Evolutionary conservation across 1,140 invertebrate genomes (phyloP).

Genomic region (Leptinotarsa lineolata): DNA sequence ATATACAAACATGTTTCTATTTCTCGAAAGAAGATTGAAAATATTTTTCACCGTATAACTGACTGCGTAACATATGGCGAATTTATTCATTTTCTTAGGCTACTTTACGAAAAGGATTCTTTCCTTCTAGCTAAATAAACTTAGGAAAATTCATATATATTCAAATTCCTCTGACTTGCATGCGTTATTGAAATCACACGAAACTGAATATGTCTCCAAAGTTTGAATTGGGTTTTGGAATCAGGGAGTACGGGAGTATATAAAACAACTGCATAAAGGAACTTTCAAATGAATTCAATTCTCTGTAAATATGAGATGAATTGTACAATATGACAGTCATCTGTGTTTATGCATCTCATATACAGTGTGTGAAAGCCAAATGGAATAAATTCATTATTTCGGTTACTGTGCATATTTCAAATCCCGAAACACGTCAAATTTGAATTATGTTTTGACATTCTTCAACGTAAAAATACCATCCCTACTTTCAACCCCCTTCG

Average conservation of each 20-base stretch:
- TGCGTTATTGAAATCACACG: neutral
- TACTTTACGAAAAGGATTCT: neutral
- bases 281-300: too few species aligned
- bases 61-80: constrained; percentile 22
- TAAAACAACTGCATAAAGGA: too few species aligned
- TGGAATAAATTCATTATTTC: too few species aligned
- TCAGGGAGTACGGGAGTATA: neutral
- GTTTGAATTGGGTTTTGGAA: neutral
- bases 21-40: constrained; percentile 4
- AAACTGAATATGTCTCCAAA: neutral
- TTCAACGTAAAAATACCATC: too few species aligned
- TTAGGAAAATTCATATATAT: neutral
- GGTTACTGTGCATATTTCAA: too few species aligned
- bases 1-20: constrained; percentile 21
- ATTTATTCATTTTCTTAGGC: constrained; percentile 18
- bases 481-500: too few species aligned
- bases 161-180: neutral
- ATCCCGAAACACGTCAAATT: too few species aligned
- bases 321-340: too few species aligned
- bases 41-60: constrained; percentile 21
- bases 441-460: too few species aligned
- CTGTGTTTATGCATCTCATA: too few species aligned
- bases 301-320: too few species aligned
- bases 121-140: constrained; percentile 4
- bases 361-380: too few species aligned